phyloP scores from a whole-genome alignment of 2,888 invertebrate species.

The Dryomyza anilis region DNA sequence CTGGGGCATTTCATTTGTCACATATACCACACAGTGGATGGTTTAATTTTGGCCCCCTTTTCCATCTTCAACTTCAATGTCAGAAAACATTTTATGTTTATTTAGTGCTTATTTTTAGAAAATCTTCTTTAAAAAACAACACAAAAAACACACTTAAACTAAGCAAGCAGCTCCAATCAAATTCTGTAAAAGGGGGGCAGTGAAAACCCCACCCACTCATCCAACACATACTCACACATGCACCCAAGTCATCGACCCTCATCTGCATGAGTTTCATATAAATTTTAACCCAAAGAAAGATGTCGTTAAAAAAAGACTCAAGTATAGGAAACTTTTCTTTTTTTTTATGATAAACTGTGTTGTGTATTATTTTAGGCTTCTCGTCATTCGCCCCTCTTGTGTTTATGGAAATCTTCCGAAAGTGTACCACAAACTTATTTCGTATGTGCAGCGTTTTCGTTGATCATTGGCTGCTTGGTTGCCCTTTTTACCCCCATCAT shows the following conservation, averaged over 20 bases:
- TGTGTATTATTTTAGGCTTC: neutral
- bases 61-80: conserved; percentile 8
- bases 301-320: neutral
- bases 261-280: conserved; percentile 30
- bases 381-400: neutral
- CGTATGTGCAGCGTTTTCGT: conserved; percentile 13
- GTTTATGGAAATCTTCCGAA: neutral
- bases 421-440: conserved; percentile 8
- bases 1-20: conserved; percentile 28
- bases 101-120: neutral
- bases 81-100: conserved; percentile 14
- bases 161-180: neutral
- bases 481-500: conserved; percentile 9
- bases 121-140: neutral
- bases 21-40: conserved; percentile 2
- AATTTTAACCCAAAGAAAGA: conserved; percentile 30
- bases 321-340: too few relatives aligned
- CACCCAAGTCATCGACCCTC: conserved; percentile 21
- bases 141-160: neutral
- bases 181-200: too few relatives aligned
- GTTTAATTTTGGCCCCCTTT: too few relatives aligned
- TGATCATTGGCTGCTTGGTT: conserved; percentile 4
- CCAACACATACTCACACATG: neutral
- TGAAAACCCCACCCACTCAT: neutral
- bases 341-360: conserved; percentile 11